Evolutionary conservation across 2,888 invertebrate species (phyloP).

Genomic region (Harpalus rubripes): DNA sequence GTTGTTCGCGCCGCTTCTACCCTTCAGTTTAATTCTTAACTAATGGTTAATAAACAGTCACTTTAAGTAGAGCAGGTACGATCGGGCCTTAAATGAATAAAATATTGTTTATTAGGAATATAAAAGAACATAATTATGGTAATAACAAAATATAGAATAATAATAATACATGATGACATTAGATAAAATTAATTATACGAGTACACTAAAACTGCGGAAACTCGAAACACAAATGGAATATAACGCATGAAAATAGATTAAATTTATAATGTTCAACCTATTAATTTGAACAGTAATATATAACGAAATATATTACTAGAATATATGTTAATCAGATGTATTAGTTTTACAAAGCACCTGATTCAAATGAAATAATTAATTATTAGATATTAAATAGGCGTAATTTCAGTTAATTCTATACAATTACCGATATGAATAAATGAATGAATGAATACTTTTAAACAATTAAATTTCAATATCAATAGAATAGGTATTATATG

Average conservation of each 20-base stretch:
- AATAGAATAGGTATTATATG: background rate
- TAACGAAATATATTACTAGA: background rate
- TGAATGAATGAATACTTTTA: background rate
- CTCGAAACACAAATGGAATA: conserved; percentile 6
- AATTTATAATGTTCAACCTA: background rate
- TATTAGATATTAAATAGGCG: background rate
- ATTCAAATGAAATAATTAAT: background rate
- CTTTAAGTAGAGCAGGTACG: too few species aligned
- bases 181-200: background rate
- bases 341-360: background rate
- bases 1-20: too few species aligned
- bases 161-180: too few species aligned
- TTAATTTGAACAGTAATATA: background rate
- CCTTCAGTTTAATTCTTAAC: too few species aligned
- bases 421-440: background rate
- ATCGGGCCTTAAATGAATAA: too few species aligned
- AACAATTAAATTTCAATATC: background rate
- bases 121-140: too few species aligned
- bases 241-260: background rate
- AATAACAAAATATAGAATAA: too few species aligned
- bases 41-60: too few species aligned
- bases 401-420: background rate
- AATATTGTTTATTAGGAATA: too few species aligned
- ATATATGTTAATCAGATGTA: background rate
- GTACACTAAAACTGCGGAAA: background rate